Conservation (phyloP, 2,797 vertebrate genomes). For the Discoglossus pictus region DNA sequence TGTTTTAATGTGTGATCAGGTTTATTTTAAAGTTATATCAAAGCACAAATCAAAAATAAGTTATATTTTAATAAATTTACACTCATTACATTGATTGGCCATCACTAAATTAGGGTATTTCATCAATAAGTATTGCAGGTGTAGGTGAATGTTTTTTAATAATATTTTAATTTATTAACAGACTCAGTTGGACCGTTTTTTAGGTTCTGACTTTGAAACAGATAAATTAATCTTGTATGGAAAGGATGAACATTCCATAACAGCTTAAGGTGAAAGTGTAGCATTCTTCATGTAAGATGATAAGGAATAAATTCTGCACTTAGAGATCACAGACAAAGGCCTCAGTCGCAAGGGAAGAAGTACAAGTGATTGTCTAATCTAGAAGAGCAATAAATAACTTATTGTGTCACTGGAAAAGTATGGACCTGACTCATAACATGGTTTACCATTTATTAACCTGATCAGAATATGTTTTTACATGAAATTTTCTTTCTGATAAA, state of each 20-base stretch:
- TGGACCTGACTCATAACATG: not conserved
- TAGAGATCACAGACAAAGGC: conserved; percentile 34
- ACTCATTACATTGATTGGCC: too few relatives aligned
- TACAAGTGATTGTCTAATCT: conserved; percentile 19
- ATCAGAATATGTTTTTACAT: too few relatives aligned
- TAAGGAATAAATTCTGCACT: conserved; percentile 45
- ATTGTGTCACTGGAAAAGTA: conserved; percentile 5
- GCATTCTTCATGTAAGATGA: conserved; percentile 53
- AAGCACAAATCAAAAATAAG: too few relatives aligned
- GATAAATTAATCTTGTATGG: conserved; percentile 54
- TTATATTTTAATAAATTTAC: too few relatives aligned
- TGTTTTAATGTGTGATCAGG: too few relatives aligned
- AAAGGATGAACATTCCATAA: conserved; percentile 55
- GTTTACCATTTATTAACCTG: too few relatives aligned
- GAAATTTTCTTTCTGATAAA: too few relatives aligned
- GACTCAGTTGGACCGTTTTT: too few relatives aligned
- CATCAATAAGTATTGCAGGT: too few relatives aligned
- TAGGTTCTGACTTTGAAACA: conserved; percentile 20
- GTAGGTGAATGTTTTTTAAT: too few relatives aligned
- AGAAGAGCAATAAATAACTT: conserved; percentile 16
- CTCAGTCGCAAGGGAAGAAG: conserved; percentile 13
- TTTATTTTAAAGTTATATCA: too few relatives aligned
- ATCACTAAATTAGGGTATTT: too few relatives aligned
- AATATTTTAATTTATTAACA: conserved; percentile 29
- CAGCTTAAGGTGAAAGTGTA: conserved; percentile 62